A percentile compares a stretch with the other conserved stretches of the same genome.
phyloP scores from a whole-genome alignment of 2,797 vertebrate species.

The Anguilla obscura region DNA sequence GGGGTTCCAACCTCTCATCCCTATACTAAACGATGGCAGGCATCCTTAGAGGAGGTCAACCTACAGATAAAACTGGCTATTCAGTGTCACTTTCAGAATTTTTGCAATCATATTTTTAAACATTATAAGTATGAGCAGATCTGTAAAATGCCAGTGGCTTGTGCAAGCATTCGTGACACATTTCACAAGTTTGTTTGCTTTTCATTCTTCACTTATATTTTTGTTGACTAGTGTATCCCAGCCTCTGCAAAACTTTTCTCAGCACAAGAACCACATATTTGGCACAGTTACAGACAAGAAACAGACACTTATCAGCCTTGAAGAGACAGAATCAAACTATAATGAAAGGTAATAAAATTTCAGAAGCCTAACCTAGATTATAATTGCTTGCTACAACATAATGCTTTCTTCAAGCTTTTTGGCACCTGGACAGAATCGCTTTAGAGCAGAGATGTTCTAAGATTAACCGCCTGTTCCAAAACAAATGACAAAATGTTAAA shows the following conservation, averaged over 20 bases:
- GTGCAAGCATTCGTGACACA: background rate
- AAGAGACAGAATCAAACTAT: constrained; percentile 11
- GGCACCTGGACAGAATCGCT: background rate
- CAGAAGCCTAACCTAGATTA: background rate
- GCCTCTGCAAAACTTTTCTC: background rate
- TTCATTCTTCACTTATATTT: background rate
- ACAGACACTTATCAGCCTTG: background rate
- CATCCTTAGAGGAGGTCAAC: background rate
- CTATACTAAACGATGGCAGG: background rate
- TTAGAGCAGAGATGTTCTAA: background rate
- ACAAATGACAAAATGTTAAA: constrained; percentile 21
- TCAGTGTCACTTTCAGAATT: background rate
- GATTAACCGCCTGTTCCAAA: background rate
- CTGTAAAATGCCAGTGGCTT: background rate
- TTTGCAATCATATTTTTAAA: background rate
- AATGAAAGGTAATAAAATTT: constrained; percentile 19
- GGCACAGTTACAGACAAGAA: background rate
- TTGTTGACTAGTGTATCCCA: background rate
- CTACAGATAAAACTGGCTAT: too few species aligned
- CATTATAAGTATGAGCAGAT: background rate
- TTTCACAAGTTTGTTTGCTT: background rate
- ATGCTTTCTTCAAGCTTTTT: background rate
- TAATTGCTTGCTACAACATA: constrained; percentile 12
- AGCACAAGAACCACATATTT: background rate
- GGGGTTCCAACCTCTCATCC: background rate